phyloP scores from a whole-genome alignment of 2,113 vertebrate species.

The Pangasianodon hypophthalmus region DNA sequence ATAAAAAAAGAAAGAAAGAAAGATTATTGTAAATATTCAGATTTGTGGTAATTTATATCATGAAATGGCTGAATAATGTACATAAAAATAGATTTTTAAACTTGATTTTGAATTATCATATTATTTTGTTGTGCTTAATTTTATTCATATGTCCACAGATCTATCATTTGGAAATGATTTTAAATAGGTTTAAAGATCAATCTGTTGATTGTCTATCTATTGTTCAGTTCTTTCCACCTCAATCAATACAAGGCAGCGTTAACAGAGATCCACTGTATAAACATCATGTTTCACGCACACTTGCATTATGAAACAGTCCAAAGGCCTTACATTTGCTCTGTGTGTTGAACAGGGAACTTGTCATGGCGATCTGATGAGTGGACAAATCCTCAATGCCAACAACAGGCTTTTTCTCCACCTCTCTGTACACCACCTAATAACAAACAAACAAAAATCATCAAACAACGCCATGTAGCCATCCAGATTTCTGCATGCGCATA shows the following conservation, averaged over 20 bases:
- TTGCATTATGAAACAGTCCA: neutral
- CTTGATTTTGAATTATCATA: neutral
- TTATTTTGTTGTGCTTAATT: neutral
- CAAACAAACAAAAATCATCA: neutral
- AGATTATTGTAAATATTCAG: neutral
- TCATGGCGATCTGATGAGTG: conserved; percentile 71
- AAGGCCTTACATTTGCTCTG: conserved; percentile 88
- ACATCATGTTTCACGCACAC: neutral
- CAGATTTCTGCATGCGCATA: neutral
- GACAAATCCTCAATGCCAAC: conserved; percentile 73
- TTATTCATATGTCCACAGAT: neutral
- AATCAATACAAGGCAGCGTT: neutral
- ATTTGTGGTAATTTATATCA: neutral
- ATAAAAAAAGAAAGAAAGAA: neutral
- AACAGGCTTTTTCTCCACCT: conserved; percentile 80
- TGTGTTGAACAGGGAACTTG: conserved; percentile 71
- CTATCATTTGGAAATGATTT: neutral
- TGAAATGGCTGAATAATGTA: neutral
- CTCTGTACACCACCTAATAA: conserved; percentile 86
- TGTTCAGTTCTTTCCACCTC: neutral
- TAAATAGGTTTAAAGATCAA: neutral
- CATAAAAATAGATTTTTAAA: neutral
- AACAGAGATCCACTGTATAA: neutral
- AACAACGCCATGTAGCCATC: neutral
- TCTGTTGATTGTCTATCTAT: neutral